Base-by-base conservation (phyloP, 2,113 vertebrate genomes). In the Morone saxatilis region DNA sequence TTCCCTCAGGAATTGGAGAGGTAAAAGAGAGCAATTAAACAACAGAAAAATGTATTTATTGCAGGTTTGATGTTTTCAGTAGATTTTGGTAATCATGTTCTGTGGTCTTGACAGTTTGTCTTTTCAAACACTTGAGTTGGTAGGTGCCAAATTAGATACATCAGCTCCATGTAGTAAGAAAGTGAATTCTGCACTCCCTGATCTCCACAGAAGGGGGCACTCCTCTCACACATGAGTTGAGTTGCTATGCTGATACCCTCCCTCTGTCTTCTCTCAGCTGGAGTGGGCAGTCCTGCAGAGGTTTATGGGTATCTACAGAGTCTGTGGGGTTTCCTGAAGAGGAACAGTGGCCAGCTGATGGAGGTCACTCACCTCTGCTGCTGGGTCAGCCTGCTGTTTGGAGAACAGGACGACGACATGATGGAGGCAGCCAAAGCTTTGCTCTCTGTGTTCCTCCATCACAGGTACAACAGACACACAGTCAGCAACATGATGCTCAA, bases 321-420 rank as follows among this genome's bases (percentile, higher is more conserved):
- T 7, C 71, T 96, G 80, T 92, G 93, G 91, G 11, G 16, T 3
- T 97, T 98, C 92, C 93, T 98, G 92, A 93, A 83, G 77, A 90
- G 70, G 43, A 88, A 94, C 2, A 72, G 93, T 0, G 25, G 62
- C 31, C 86, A 59, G 41, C 76, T 76, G 53, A 54, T 53, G 0
- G 84, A 80, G 6, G 60, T 47, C 63, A 54, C 66, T 13, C 95
- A 97, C 88, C 81, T 51, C 1, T 99, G 98, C 92, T 94, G 92
- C 76, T 98, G 97, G 97, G 78, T 97, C 70, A 95, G 95, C 25
- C 71, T 93, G 84, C 88, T 97, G 79, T 99, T 99, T 74, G 95
- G 95, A 56, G 98, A 99, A 57, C 98, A 99, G 93, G 98, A 99
- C 0, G 98, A 99, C 70, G 97, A 99, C 89, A 95, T 99, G 96